A percentile compares a stretch with the other conserved stretches of the same genome.
Evolutionary conservation across 1,140 invertebrate genomes (phyloP).

Genomic region (Ladona fulva): DNA sequence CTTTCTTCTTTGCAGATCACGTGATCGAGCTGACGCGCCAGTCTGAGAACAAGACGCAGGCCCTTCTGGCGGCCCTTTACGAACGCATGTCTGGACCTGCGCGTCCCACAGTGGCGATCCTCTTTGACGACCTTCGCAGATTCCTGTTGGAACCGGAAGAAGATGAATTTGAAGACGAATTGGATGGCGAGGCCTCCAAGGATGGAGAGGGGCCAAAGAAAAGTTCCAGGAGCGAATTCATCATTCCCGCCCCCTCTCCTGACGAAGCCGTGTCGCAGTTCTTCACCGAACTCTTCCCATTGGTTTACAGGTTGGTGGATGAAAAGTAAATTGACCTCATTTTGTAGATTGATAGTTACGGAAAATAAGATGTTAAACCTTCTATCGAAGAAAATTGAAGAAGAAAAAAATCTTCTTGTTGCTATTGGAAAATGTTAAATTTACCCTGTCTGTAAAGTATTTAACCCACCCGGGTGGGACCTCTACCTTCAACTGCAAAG

Average conservation of each 20-base stretch:
- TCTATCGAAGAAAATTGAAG: too few relatives aligned
- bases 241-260: slow-evolving; percentile 37
- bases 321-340: too few relatives aligned
- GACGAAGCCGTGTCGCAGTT: slow-evolving; percentile 59
- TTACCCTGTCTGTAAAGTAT: too few relatives aligned
- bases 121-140: slow-evolving; percentile 61
- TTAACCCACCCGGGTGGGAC: too few relatives aligned
- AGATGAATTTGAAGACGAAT: slow-evolving; percentile 25
- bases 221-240: slow-evolving; percentile 8
- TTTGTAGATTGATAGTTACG: too few relatives aligned
- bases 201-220: background rate
- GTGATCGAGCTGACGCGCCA: slow-evolving; percentile 56
- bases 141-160: slow-evolving; percentile 41
- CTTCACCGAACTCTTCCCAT: slow-evolving; percentile 73
- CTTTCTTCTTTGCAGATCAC: slow-evolving; percentile 57
- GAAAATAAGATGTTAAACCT: too few relatives aligned
- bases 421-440: too few relatives aligned
- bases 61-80: slow-evolving; percentile 66
- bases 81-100: slow-evolving; percentile 53
- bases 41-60: slow-evolving; percentile 70
- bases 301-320: slow-evolving; percentile 52
- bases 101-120: slow-evolving; percentile 46
- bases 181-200: slow-evolving; percentile 28
- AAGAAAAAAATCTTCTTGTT: too few relatives aligned
- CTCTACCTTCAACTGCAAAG: too few relatives aligned